phyloP scores from a whole-genome alignment of 2,113 vertebrate genomes.

The Ellobius talpinus region DNA sequence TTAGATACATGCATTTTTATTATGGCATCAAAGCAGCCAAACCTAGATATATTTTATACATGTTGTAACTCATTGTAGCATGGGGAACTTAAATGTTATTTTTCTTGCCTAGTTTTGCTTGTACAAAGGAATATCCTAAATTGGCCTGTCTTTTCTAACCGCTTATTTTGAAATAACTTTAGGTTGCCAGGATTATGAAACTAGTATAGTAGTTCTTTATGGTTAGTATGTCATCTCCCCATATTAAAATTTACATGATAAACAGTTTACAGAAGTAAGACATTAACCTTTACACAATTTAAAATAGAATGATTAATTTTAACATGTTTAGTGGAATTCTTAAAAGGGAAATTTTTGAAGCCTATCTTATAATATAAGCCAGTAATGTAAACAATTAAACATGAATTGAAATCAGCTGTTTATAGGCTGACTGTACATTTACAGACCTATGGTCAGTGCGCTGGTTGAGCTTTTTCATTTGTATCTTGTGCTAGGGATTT shows the following conservation, averaged over 20 bases:
- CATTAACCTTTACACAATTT: background rate
- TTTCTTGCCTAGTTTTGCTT: constrained; percentile 50
- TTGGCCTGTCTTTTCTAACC: constrained; percentile 21
- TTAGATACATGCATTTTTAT: constrained; percentile 19
- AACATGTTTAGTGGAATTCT: background rate
- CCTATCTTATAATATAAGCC: background rate
- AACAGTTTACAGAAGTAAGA: constrained; percentile 29
- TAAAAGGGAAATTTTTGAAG: background rate
- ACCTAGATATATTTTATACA: background rate
- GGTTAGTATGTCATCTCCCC: background rate
- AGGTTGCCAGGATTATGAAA: background rate
- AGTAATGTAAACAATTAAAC: constrained; percentile 29
- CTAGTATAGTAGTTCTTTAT: background rate
- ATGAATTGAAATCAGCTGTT: background rate
- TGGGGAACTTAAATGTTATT: background rate
- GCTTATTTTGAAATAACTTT: constrained; percentile 48
- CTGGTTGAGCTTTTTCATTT: constrained; percentile 44
- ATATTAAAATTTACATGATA: constrained; percentile 16
- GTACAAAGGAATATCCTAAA: background rate
- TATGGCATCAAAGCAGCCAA: constrained; percentile 8
- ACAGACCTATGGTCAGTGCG: background rate
- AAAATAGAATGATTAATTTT: constrained; percentile 57
- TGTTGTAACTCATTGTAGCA: background rate
- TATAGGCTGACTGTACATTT: background rate
- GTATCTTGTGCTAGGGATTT: background rate